A percentile compares a stretch with the other conserved stretches of the same genome.
phyloP scores from a whole-genome alignment of 2,888 invertebrate species.

The Mesoligia furuncula region DNA sequence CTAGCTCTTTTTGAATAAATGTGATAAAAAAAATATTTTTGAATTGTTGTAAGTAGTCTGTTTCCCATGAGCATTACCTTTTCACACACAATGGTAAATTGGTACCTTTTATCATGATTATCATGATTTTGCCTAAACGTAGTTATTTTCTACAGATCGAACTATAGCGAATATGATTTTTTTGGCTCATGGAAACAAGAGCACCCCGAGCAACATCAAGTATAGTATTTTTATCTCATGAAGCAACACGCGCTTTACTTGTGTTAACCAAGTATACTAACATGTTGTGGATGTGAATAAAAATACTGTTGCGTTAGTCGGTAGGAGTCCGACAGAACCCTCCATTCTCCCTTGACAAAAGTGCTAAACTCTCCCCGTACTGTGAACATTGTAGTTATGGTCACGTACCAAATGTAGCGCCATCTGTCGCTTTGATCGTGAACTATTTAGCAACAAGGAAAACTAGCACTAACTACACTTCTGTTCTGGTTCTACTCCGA shows the following conservation, averaged over 20 bases:
- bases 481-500: not conserved
- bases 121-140: not conserved
- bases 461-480: not conserved
- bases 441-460: not conserved
- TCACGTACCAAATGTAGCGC: slow-evolving; percentile 31
- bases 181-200: not conserved
- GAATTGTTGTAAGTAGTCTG: too few species aligned
- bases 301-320: not conserved
- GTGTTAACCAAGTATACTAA: too few species aligned
- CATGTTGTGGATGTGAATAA: not conserved
- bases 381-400: not conserved
- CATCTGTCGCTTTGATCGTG: slow-evolving; percentile 25
- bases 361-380: not conserved
- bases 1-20: too few species aligned
- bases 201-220: not conserved
- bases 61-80: too few species aligned
- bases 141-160: not conserved
- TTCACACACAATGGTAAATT: not conserved
- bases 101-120: not conserved
- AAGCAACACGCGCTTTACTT: too few species aligned
- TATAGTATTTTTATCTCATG: not conserved
- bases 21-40: too few species aligned
- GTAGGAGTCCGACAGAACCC: not conserved
- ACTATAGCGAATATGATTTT: not conserved
- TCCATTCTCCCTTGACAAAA: not conserved